Evolutionary conservation across 2,797 vertebrate species (phyloP).

Genomic region (Mormyrops boulengeri): DNA sequence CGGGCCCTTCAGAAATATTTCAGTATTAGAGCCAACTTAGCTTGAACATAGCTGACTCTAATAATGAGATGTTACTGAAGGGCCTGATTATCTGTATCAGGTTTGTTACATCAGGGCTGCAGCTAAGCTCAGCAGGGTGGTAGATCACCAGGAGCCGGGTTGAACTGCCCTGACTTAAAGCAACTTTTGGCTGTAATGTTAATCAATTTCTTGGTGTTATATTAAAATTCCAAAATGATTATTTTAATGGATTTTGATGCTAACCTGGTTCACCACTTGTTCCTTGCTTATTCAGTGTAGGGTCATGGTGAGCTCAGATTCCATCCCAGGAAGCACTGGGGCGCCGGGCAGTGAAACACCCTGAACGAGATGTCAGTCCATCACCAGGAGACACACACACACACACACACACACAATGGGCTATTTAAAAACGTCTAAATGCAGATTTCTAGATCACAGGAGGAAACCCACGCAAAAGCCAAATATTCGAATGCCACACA

Average conservation of each 20-base stretch:
- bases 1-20: background rate
- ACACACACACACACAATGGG: background rate
- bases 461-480: background rate
- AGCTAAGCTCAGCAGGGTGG: background rate
- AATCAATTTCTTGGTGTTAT: background rate
- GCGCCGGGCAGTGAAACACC: background rate
- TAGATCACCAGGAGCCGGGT: background rate
- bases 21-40: background rate
- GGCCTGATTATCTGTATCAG: background rate
- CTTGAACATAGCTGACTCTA: background rate
- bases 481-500: background rate
- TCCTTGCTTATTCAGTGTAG: background rate
- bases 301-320: background rate
- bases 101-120: background rate
- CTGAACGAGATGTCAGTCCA: background rate
- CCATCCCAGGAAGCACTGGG: background rate
- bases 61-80: background rate
- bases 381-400: background rate
- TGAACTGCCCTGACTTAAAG: background rate
- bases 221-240: background rate
- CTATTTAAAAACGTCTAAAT: background rate
- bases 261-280: background rate
- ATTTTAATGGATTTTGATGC: background rate
- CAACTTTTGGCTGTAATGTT: background rate
- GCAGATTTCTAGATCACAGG: background rate